A percentile compares a stretch with the other conserved stretches of the same genome.
These are phyloP conservation scores for Cinclus mexicanus DNA, from an alignment of 2,113 vertebrate species.

Conservation along the genomic window DNA sequence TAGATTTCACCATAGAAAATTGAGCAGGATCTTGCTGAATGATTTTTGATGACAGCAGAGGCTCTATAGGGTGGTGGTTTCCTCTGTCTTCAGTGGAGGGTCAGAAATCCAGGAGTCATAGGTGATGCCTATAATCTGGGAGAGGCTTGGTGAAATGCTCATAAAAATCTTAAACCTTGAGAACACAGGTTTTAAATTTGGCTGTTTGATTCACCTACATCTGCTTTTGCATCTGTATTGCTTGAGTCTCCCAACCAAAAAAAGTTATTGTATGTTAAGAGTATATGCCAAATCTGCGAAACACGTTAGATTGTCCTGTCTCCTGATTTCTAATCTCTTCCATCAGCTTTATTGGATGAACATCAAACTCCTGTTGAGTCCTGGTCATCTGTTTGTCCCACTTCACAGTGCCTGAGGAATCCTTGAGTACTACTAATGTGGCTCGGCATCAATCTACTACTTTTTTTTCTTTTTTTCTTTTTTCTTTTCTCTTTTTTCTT, in stretches of 20 bases:
- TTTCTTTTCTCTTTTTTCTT: background rate
- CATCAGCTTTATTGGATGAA: background rate
- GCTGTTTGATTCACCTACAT: background rate
- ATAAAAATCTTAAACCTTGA: background rate
- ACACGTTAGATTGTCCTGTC: background rate
- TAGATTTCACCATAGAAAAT: background rate
- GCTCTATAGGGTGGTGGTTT: background rate
- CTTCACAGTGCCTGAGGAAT: background rate
- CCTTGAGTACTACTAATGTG: fast-evolving
- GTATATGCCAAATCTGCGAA: background rate
- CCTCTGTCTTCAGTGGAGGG: background rate
- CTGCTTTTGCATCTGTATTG: background rate
- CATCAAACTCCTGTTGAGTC: background rate
- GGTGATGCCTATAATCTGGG: background rate
- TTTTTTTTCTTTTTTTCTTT: background rate
- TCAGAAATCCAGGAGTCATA: background rate
- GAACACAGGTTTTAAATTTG: background rate
- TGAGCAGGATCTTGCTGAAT: no score
- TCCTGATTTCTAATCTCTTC: background rate
- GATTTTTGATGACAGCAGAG: background rate
- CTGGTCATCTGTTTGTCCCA: background rate
- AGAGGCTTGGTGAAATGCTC: background rate
- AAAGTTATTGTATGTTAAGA: background rate
- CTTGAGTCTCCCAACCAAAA: background rate
- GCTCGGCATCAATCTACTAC: background rate